phyloP scores from a whole-genome alignment of 1,140 invertebrate species.

The Euglossa dilemma region DNA sequence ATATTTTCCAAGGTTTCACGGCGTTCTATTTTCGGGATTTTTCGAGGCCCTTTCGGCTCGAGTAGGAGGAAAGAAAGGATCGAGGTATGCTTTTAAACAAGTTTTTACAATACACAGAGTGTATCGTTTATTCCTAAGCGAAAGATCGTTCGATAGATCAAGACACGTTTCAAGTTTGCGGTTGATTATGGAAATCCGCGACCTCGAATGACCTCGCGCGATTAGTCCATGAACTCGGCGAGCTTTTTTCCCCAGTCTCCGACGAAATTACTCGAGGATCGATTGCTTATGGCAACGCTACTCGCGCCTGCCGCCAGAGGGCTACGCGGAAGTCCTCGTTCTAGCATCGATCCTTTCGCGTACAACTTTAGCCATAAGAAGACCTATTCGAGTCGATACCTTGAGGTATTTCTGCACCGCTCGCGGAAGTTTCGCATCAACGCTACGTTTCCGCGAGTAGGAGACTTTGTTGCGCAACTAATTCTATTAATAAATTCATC shows the following conservation, averaged over 20 bases:
- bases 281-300: not conserved
- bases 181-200: not conserved
- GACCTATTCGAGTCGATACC: not conserved
- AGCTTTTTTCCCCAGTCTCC: not conserved
- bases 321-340: not conserved
- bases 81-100: too few relatives aligned
- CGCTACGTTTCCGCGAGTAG: not conserved
- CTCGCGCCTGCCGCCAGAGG: not conserved
- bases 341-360: not conserved
- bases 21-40: too few relatives aligned
- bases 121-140: too few relatives aligned
- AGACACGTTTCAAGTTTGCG: too few relatives aligned
- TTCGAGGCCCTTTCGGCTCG: too few relatives aligned
- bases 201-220: not conserved
- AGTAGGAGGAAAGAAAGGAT: too few relatives aligned
- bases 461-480: fast-evolving
- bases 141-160: too few relatives aligned
- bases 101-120: too few relatives aligned
- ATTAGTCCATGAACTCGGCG: not conserved
- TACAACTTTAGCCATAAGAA: not conserved
- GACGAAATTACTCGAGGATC: not conserved
- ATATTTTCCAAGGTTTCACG: too few relatives aligned
- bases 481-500: conserved; percentile 20
- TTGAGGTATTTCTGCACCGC: not conserved
- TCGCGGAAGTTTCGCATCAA: not conserved